Evolutionary conservation across 2,113 vertebrate species (phyloP), one percentile per base, ranked within the genome.

Genomic region (Sigmodon hispidus): DNA sequence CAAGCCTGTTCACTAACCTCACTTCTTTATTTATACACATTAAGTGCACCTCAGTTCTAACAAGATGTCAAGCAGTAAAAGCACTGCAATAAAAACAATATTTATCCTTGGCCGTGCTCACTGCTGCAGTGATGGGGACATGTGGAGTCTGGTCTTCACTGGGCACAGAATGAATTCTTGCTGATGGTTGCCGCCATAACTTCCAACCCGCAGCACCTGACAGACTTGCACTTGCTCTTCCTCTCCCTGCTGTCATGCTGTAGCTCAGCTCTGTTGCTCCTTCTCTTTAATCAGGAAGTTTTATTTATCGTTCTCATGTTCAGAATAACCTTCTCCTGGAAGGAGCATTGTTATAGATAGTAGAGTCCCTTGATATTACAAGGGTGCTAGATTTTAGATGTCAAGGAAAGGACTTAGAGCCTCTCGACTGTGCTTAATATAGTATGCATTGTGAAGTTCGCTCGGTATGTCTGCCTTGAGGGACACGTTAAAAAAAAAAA

Each of bases 161-260:
- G 61, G 5, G 3, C 6, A 22, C 72, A 26, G 63, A 70, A 22
- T 43, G 29, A 22, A 5, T 21, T 57, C 69, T n/a, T 45, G 9
- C 72, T 72, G 4, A 22, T 61, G 17, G 1, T 3, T 24, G n/a
- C 34, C 26, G 22, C 31, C 31, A 0, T 24, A 34, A 34, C 77
- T 65, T 89, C 52, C 67, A 52, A n/a, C 85, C 59, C 73, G 15
- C 8, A 69, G 59, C 92, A 79, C 34, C 9, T 6, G 6, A 48
- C 70, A 69, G 36, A 34, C 63, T 57, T 40, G n/a, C 43, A 15
- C 79, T 63, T 36, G 48, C 3, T 77, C 63, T 61, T 1, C 1
- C 9, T 36, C 22, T 36, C 34, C 48, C 57, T n/a, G 5, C 65
- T 3, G 0, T 9, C 48, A 50, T n/a, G 5, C 65, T 3, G 0